Evolutionary conservation across 1,140 invertebrate genomes (phyloP).

Genomic region (Micrasema longulum): DNA sequence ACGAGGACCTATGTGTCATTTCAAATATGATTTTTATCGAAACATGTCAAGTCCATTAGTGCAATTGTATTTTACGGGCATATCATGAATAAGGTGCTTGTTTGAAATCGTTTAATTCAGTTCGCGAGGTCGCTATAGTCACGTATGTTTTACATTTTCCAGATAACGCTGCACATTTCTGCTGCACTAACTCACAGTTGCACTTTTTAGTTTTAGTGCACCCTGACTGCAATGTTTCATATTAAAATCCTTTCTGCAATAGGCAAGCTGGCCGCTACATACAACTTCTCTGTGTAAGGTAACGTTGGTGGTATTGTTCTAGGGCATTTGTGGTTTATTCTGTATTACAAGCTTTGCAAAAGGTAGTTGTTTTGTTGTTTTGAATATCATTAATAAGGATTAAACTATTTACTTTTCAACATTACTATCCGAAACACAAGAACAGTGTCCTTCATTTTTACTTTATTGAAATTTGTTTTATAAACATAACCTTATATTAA

Average conservation of each 20-base stretch:
- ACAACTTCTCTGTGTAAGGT: neutral
- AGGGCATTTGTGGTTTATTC: neutral
- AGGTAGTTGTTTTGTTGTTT: neutral
- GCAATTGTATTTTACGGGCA: neutral
- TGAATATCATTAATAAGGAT: neutral
- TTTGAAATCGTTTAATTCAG: slow-evolving; percentile 3
- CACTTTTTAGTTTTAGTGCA: neutral
- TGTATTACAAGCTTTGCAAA: neutral
- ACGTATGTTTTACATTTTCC: neutral
- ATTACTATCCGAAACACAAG: neutral
- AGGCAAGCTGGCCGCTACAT: neutral
- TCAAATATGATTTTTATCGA: slow-evolving; percentile 1
- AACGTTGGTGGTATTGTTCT: neutral
- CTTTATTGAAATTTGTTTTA: no score
- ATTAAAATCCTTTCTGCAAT: slow-evolving; percentile 1
- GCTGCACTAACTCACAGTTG: neutral
- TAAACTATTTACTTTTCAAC: neutral
- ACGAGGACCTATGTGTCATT: neutral
- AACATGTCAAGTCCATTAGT: slow-evolving; percentile 1
- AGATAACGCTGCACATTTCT: slow-evolving; percentile 1
- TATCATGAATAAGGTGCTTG: neutral
- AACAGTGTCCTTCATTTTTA: neutral
- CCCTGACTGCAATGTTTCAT: neutral
- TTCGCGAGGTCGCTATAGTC: neutral
- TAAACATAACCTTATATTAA: no score